Evolutionary conservation across 2,888 invertebrate genomes (phyloP).

Genomic region (Desoria tigrina): DNA sequence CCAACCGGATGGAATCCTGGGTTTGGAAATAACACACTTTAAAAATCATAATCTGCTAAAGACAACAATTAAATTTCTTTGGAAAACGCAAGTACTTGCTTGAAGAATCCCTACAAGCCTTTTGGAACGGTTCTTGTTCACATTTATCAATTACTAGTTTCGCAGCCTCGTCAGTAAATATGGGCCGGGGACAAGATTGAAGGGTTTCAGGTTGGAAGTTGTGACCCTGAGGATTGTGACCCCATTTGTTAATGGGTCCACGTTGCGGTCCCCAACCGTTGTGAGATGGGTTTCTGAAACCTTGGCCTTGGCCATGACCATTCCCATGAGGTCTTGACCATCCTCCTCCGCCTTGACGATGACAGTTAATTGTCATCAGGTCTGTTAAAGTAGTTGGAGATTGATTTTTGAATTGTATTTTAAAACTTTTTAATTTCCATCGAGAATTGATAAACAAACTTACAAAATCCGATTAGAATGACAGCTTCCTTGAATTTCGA

Average conservation of each 20-base stretch:
- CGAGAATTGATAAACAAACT: too few relatives aligned
- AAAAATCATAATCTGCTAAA: neutral
- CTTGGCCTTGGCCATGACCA: conserved; percentile 9
- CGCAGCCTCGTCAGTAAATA: neutral
- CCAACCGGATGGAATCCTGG: conserved; percentile 16
- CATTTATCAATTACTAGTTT: conserved; percentile 11
- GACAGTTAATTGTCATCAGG: too few relatives aligned
- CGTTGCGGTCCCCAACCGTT: neutral
- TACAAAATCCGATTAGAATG: too few relatives aligned
- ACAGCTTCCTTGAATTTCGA: too few relatives aligned
- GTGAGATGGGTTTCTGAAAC: neutral
- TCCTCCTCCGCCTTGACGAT: neutral
- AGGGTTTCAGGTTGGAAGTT: neutral
- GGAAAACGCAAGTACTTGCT: neutral
- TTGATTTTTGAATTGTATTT: too few relatives aligned
- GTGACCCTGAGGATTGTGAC: neutral
- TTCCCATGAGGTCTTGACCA: neutral
- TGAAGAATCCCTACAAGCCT: neutral
- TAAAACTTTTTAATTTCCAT: too few relatives aligned
- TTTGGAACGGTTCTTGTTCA: neutral
- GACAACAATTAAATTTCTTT: neutral
- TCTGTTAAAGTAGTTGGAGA: too few relatives aligned
- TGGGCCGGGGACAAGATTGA: conserved; percentile 9
- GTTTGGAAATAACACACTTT: neutral
- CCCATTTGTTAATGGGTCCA: neutral